Evolutionary conservation across 1,140 invertebrate species (phyloP), one percentile per base, ranked within the genome.

Genomic region (Eciton burchellii): DNA sequence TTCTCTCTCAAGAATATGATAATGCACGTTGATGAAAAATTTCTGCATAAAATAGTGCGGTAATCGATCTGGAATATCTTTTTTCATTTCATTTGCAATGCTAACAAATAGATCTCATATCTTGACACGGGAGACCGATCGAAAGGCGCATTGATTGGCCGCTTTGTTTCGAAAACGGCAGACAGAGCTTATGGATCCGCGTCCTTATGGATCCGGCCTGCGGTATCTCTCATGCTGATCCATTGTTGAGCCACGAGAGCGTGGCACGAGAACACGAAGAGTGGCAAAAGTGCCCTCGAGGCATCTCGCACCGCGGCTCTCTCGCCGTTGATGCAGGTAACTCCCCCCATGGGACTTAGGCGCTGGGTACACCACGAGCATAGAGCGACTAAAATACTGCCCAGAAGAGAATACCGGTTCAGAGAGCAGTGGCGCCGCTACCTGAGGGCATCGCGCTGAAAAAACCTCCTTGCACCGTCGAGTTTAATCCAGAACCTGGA

Each of bases 371-470:
- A 88, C 82, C 82, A 90, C 87, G 81, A 74, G 73, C 83, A 84
- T 83, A 87, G 87, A 83, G 66, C 45, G 86, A 77, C 88, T 90
- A 87, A 90, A 91, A 91, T 88, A 88, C 86, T 88, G 86, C 76
- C 45, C 84, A 82, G 84, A 91, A 91, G 89, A 91, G 89, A 91
- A 92, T 91, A 92, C 90, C 91, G 90, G 90, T 91, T 88, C 86
- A 85, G 85, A 86, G 81, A 88, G 88, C 89, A 91, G 83, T 88
- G 88, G 88, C 85, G 90, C 83, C 83, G 88, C 84, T 87, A 88
- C 76, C 66, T 76, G 59, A 82, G 86, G 87, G 84, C 81, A 90
- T 72, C 83, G 82, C 77, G 54, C 82, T 83, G 63, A 63, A 84
- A 90, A 88, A 89, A 86, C 52, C 63, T 86, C 5, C 11, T 11